Base-by-base conservation (phyloP, 1,140 invertebrate species). In the Lineus longissimus region DNA sequence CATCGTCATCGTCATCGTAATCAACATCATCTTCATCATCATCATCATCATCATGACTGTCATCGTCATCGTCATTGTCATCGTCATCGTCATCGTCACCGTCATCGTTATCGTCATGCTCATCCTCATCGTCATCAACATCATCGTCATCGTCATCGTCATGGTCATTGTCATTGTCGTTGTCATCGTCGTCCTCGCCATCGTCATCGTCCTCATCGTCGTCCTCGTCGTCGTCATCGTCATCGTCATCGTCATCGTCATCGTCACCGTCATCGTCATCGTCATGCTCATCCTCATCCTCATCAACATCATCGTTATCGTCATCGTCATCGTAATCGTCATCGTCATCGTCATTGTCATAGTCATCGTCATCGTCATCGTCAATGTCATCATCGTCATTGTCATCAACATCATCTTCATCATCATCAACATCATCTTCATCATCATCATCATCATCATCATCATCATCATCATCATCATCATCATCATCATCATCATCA, bases 1-100 rank as follows among this genome's bases (percentile, higher is more conserved):
- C 59, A 61, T 61, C 59, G 27, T 61, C 27, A 27, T 61, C 59
- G 27, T 55, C 59, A 55, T 61, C 41, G 29, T 55, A 7, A 19
- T 61, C 41, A 30, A 22, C 4, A 6, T 55, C 55, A 45, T 15
- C 1, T 11, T 29, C 55, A 31, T 4, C 6, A 6, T 41, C 43
- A 7, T 56, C 23, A 27, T 56, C 2, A 4, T 11, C 23, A 7
- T 29, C 27, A 0, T 2, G 17, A 1, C 29, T 33, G n/a, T 2
- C 41, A 40, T 23, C 25, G n/a, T 29, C 41, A 27, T 23, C 27
- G 25, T 23, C 25, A 2, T 19, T 27, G 2, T 19, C 30, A 2
- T 9, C 41, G 2, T 33, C 36, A 2, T 19, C 36, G 22, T 31
- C 27, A 4, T 30, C 36, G 15, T 56, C 31, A 55, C 31, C 27